Evolutionary conservation across 2,888 invertebrate species (phyloP).

Genomic region (Leptinotarsa tumamoca): DNA sequence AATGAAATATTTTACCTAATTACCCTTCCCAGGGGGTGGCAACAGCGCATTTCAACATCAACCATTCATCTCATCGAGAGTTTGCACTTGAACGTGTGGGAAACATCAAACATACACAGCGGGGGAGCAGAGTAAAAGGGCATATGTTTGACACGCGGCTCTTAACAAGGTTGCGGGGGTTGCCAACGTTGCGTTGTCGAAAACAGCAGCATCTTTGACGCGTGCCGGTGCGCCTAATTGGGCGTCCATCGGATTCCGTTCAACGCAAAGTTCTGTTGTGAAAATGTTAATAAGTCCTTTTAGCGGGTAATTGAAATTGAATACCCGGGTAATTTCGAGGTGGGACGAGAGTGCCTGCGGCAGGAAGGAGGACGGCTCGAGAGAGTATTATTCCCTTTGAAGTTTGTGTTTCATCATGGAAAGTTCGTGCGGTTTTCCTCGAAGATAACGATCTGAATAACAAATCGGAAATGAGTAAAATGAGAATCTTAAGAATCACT

Average conservation of each 20-base stretch:
- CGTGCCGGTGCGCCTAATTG: slow-evolving; percentile 53
- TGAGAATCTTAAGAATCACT: too few species aligned
- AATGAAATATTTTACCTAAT: too few species aligned
- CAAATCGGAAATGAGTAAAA: too few species aligned
- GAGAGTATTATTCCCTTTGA: background rate
- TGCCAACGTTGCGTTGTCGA: slow-evolving; percentile 45
- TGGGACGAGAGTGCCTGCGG: slow-evolving; percentile 17
- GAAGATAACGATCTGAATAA: too few species aligned
- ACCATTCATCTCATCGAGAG: slow-evolving; percentile 53
- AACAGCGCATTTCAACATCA: slow-evolving; percentile 38
- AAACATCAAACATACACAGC: slow-evolving; percentile 60
- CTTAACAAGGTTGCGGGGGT: slow-evolving; percentile 52
- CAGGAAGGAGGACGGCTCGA: background rate
- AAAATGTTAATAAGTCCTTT: slow-evolving; percentile 37
- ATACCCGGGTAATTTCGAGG: slow-evolving; percentile 45
- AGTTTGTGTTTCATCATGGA: too few species aligned
- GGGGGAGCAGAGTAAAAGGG: slow-evolving; percentile 50
- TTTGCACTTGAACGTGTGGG: slow-evolving; percentile 62
- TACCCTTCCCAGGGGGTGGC: background rate
- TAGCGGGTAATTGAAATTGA: slow-evolving; percentile 42
- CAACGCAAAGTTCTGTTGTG: slow-evolving; percentile 37
- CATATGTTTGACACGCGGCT: slow-evolving; percentile 57
- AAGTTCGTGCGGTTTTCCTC: too few species aligned
- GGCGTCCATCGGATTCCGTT: slow-evolving; percentile 50
- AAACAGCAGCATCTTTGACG: slow-evolving; percentile 53